Evolutionary conservation across 2,888 invertebrate species (phyloP), one percentile per base, ranked within the genome.

Genomic region (Gisinianus flammeolus): DNA sequence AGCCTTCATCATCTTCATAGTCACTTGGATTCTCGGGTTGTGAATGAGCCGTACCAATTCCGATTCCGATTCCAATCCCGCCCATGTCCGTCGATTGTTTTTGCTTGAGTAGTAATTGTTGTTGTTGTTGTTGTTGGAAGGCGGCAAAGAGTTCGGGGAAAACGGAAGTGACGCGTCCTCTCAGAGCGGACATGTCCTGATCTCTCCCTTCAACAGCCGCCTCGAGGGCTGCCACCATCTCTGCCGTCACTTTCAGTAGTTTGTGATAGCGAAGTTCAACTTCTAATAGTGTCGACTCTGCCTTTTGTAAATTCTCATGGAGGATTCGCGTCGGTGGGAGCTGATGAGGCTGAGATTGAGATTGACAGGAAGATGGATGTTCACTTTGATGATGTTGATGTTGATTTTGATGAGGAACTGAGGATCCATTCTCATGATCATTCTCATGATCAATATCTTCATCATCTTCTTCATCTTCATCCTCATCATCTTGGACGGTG

Each of bases 261-360:
- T 79, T 79, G 54, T 77, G 77, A 30, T 79, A 79, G 12, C 79
- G 67, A 10, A 77, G 35, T 44, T 77, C 77, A 5, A 70, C 64
- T n/a, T 77, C 77, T 30, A 77, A 31, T 2, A 77, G 56, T 24
- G 69, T 56, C 5, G 74, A 67, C 30, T 74, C 67, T 10, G n/a
- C 35, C 8, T 30, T 66, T 30, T 66, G 44, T 3, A 52, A n/a
- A 66, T 66, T 64, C 2, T 74, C 19, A 44, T 74, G 35, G 0
- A 44, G 8, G 8, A 22, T 10, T 10, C 64, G 24, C 6, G 4
- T 12, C 4, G 6, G 4, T 24, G 4, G 4, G 26, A 26, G 5
- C 6, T 24, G 10, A 26, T 24, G 31, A 44, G 52, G 52, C n/a
- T n/a, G n/a, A n/a, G n/a, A n/a, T n/a, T n/a, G n/a, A n/a, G n/a